A percentile compares a stretch with the other conserved stretches of the same genome.
Evolutionary conservation across 2,113 vertebrate genomes (phyloP).

Genomic region (Entomyzon cyanotis): DNA sequence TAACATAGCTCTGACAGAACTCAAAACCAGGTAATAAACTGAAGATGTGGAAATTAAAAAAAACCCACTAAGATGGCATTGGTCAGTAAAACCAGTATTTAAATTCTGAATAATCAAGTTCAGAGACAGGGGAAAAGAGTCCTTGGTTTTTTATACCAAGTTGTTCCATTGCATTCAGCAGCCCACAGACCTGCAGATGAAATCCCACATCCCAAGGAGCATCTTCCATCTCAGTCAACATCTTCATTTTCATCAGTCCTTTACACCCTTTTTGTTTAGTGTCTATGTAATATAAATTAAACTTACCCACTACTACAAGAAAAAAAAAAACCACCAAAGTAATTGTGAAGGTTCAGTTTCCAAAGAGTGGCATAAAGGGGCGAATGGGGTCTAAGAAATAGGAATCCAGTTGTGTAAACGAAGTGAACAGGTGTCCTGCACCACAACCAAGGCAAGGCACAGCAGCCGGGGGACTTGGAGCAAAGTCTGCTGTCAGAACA

Average conservation of each 20-base stretch:
- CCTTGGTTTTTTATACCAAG: neutral
- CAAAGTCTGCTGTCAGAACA: neutral
- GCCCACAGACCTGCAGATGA: neutral
- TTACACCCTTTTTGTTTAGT: neutral
- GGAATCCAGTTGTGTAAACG: neutral
- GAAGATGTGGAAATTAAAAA: neutral
- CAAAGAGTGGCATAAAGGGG: neutral
- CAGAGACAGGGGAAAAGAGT: neutral
- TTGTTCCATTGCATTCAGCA: neutral
- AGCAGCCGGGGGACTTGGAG: neutral
- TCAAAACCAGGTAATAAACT: neutral
- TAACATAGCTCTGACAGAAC: neutral
- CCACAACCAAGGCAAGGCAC: fast-evolving
- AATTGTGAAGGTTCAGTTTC: neutral
- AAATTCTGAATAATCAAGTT: neutral
- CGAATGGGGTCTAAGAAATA: neutral
- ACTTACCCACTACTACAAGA: neutral
- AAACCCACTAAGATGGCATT: neutral
- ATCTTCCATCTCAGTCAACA: neutral
- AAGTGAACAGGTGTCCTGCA: neutral
- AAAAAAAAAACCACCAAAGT: neutral
- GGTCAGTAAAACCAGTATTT: neutral
- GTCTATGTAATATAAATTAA: neutral
- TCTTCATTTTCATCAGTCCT: neutral
- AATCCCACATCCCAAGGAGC: neutral